A percentile compares a stretch with the other conserved stretches of the same genome.
Conservation (phyloP, 2,113 vertebrate genomes). For the Ailurus styani region DNA sequence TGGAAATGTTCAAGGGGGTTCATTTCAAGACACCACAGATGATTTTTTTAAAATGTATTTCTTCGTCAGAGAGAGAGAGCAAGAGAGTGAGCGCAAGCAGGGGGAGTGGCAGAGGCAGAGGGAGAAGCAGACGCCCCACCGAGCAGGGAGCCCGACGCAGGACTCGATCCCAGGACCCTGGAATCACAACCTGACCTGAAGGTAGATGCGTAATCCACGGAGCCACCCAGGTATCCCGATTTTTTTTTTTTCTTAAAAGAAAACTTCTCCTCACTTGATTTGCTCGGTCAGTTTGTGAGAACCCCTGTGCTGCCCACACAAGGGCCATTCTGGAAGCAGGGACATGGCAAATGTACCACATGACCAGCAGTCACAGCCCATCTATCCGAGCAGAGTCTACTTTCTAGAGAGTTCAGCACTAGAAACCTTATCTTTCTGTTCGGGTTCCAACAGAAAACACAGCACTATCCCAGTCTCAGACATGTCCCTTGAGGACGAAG, state of each 20-base stretch:
- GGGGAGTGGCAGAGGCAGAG: not conserved
- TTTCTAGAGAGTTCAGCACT: rapidly evolving
- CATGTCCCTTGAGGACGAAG: rapidly evolving
- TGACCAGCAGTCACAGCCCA: rapidly evolving
- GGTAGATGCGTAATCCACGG: not conserved
- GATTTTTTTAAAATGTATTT: not conserved
- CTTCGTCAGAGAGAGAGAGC: not conserved
- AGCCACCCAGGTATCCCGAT: not conserved
- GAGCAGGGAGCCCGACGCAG: not conserved
- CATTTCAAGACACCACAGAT: not conserved
- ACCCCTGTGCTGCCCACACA: not conserved
- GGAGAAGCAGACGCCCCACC: not conserved
- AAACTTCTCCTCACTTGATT: not conserved
- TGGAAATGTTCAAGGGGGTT: not conserved
- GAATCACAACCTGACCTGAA: not conserved
- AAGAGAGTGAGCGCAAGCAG: too few species aligned
- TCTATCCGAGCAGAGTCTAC: not conserved
- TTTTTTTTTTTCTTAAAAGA: not conserved
- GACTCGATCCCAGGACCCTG: not conserved
- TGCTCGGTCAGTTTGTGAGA: not conserved
- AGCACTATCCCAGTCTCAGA: rapidly evolving
- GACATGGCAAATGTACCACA: not conserved
- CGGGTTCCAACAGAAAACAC: not conserved
- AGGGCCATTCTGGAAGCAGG: not conserved
- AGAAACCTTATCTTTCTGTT: not conserved